A percentile compares a stretch with the other conserved stretches of the same genome.
phyloP scores from a whole-genome alignment of 2,113 vertebrate species.

The Pseudorasbora parva region DNA sequence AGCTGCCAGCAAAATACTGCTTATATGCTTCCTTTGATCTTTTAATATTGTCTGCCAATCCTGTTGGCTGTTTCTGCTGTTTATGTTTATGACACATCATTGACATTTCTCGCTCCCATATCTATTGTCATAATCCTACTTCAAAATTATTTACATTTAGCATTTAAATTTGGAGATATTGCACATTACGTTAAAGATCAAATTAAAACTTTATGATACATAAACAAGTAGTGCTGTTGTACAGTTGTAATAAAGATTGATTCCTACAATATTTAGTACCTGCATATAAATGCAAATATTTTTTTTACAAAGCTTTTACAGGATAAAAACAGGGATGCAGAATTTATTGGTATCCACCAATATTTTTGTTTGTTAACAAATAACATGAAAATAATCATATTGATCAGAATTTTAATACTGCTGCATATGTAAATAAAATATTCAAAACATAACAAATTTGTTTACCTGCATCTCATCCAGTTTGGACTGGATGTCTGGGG shows the following conservation, averaged over 20 bases:
- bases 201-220: neutral
- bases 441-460: neutral
- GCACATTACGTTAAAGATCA: neutral
- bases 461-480: constrained; percentile 90
- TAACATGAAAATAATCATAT: neutral
- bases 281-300: no score
- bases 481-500: constrained; percentile 88
- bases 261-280: neutral
- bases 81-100: constrained; percentile 15
- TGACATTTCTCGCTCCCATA: neutral
- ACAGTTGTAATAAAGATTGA: neutral
- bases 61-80: neutral
- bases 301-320: neutral
- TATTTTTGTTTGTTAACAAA: neutral
- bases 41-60: constrained; percentile 14
- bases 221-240: neutral
- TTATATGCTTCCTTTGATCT: constrained; percentile 25
- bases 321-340: neutral
- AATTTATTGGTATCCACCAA: neutral
- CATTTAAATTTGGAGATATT: neutral
- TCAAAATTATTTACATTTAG: neutral
- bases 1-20: constrained; percentile 3
- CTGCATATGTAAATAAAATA: neutral
- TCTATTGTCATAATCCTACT: constrained; percentile 20
- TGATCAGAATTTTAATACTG: neutral